phyloP scores from a whole-genome alignment of 2,888 invertebrate genomes.

The Cataglyphis livida region DNA sequence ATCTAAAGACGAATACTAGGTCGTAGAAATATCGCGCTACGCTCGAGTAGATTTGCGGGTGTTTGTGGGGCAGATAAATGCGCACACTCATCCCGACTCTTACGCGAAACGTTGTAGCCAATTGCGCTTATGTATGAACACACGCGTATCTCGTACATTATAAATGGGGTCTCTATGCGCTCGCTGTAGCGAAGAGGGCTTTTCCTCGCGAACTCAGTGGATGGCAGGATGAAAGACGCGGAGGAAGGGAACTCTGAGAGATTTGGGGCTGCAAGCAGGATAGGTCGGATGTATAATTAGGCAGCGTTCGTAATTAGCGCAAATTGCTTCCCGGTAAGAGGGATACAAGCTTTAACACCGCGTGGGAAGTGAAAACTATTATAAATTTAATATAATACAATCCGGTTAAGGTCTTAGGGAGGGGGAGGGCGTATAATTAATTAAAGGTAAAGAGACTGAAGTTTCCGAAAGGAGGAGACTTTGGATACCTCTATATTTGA shows the following conservation, averaged over 20 bases:
- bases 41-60: slow-evolving; percentile 32
- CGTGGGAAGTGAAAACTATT: slow-evolving; percentile 74
- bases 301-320: slow-evolving; percentile 84
- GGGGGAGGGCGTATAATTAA: slow-evolving; percentile 63
- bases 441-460: slow-evolving; percentile 62
- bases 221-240: slow-evolving; percentile 56
- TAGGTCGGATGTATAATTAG: slow-evolving; percentile 82
- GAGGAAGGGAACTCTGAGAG: slow-evolving; percentile 64
- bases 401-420: slow-evolving; percentile 65
- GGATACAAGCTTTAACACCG: slow-evolving; percentile 72
- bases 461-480: slow-evolving; percentile 12
- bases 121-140: slow-evolving; percentile 58
- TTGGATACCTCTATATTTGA: slow-evolving; percentile 6
- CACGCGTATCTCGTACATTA: slow-evolving; percentile 79
- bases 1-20: slow-evolving; percentile 70
- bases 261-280: slow-evolving; percentile 74
- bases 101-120: slow-evolving; percentile 41
- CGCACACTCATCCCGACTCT: slow-evolving; percentile 44
- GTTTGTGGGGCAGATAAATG: slow-evolving; percentile 21
- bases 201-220: slow-evolving; percentile 66
- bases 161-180: slow-evolving; percentile 80
- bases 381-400: slow-evolving; percentile 76
- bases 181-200: slow-evolving; percentile 66
- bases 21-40: slow-evolving; percentile 54
- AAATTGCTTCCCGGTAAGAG: slow-evolving; percentile 83